Evolutionary conservation across 2,888 invertebrate species (phyloP), one percentile per base, ranked within the genome.

Genomic region (Colostygia pectinataria): DNA sequence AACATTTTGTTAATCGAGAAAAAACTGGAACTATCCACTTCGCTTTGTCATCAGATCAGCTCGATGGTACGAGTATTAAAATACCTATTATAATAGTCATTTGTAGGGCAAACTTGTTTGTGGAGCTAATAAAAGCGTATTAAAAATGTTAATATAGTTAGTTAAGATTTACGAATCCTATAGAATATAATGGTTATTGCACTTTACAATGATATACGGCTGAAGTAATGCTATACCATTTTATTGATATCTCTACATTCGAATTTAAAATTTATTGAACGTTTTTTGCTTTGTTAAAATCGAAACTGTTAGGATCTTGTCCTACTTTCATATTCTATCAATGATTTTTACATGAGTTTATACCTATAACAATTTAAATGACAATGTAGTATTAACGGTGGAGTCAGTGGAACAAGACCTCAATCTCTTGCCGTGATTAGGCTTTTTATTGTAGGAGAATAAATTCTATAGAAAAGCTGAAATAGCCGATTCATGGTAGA

Each of bases 251-350:
- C 13, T 37, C 10, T 14, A n/a, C 14, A 49, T 40, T 42, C 9
- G 37, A 45, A 45, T 50, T 31, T 20, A 28, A 40, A 24, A 32
- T 49, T 25, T 54, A 54, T 43, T 38, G 37, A 41, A 39, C 12
- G 6, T 28, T 52, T 55, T 53, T 46, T 46, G 49, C 44, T 12
- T 32, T 38, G 25, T 28, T 52, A 25, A 40, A 38, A 20, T 20
- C 27, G 12, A 50, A 41, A 39, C 55, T 55, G 34, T 43, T 49
- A 53, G 32, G 51, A 24, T 46, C 27, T 31, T 12, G 25, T 15
- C 53, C 29, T 41, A 52, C 55, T 57, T 60, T 55, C 54, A 44
- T 46, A 53, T 55, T 39, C 25, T n/a, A 12, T 49, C 27, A 23
- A 43, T 36, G 40, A 49, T 47, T 45, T 53, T 53, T 44, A 44